Evolutionary conservation across 1,140 invertebrate species (phyloP), one percentile per base, ranked within the genome.

Genomic region (Neodiprion fabricii): DNA sequence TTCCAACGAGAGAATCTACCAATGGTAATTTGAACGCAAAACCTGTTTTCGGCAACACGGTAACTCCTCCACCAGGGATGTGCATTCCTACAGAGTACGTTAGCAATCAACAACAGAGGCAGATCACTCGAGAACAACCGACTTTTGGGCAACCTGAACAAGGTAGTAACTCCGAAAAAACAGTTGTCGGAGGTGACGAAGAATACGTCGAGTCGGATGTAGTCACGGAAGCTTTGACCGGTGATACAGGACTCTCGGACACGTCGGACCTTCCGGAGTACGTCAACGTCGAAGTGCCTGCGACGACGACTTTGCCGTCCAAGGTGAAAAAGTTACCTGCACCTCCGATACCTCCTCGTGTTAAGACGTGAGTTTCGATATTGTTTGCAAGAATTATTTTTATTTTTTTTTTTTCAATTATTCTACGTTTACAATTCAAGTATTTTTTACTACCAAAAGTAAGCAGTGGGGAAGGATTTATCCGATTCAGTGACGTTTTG

Each of bases 271-370:
- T 83, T 21, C 83, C 83, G 7, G 84, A 87, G 48, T 87, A 87
- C 28, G 85, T 86, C 80, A 87, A 87, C 74, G 74, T 87, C 23
- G 73, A 73, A 2, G 49, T 79, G 7, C 73, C 9, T 72, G 79
- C 50, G 74, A 83, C 21, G 80, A 77, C 40, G 78, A 75, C 61
- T 72, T 80, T 40, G 72, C 80, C 40, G 82, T 74, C 78, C 65
- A 1, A 40, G 85, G 85, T 70, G 85, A 85, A 72, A 14, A 69
- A 23, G 23, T 53, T 75, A 50, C 81, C 83, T 12, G 85, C 80
- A 2, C 85, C 86, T 7, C 87, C 85, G 7, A 83, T 86, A 28
- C 85, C 85, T 23, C 85, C 84, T 21, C 76, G 85, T 78, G 81
- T 78, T 82, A 78, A 80, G 53, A 61, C 53, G 53, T 61, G 53